Conservation (phyloP, 2,888 invertebrate species). For the Sphaeridia pumilis region DNA sequence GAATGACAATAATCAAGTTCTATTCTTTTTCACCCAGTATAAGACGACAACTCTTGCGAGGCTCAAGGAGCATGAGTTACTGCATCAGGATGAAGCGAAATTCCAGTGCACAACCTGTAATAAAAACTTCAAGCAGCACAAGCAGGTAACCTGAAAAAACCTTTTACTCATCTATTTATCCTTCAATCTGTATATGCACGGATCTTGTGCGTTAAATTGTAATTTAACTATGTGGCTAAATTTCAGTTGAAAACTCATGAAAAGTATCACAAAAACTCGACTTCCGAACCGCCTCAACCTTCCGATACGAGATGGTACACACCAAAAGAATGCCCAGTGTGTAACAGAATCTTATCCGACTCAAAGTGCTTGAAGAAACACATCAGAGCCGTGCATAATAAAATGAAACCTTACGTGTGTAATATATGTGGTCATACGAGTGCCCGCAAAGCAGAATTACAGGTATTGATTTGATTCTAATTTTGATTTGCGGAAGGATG, state of each 20-base stretch:
- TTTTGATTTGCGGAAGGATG: no score
- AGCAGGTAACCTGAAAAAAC: slow-evolving; percentile 24
- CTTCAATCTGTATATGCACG: background rate
- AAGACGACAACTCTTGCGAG: slow-evolving; percentile 28
- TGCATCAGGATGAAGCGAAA: slow-evolving; percentile 22
- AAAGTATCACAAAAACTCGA: slow-evolving; percentile 32
- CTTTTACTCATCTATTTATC: background rate
- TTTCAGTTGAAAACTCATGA: slow-evolving; percentile 30
- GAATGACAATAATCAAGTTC: background rate
- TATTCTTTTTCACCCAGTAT: slow-evolving; percentile 19
- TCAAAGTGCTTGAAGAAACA: slow-evolving; percentile 57
- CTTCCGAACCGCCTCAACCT: slow-evolving; percentile 31
- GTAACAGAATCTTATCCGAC: slow-evolving; percentile 55
- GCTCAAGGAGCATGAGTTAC: slow-evolving; percentile 30
- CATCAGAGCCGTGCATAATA: slow-evolving; percentile 59
- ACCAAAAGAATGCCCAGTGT: slow-evolving; percentile 55
- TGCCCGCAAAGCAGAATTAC: slow-evolving; percentile 51
- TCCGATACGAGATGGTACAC: slow-evolving; percentile 44
- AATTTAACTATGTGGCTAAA: background rate
- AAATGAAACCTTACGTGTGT: slow-evolving; percentile 60
- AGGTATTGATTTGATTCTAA: slow-evolving; percentile 32
- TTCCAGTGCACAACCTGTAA: slow-evolving; percentile 29
- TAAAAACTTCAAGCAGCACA: slow-evolving; percentile 32
- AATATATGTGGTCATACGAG: slow-evolving; percentile 61
- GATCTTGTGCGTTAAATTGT: background rate